These are phyloP conservation scores for Nomada hirtipes DNA, from an alignment of 2,888 invertebrate species.

Conservation along the genomic window DNA sequence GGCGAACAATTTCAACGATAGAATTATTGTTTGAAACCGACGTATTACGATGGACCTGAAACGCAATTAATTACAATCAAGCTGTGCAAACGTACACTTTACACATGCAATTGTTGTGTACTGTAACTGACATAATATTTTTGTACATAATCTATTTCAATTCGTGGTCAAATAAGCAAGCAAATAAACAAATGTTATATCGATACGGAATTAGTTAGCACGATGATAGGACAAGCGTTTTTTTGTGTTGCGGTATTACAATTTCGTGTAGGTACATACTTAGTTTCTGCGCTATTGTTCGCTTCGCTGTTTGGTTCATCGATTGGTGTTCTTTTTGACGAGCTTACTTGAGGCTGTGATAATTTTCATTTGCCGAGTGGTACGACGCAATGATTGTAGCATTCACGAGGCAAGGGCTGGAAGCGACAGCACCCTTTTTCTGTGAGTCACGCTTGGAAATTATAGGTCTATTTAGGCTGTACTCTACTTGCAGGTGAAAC, in stretches of 20 bases:
- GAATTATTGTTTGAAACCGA: too few species aligned
- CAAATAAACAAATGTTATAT: too few species aligned
- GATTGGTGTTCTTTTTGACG: neutral
- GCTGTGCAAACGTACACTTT: too few species aligned
- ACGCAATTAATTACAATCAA: too few species aligned
- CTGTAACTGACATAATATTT: too few species aligned
- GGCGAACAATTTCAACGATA: too few species aligned
- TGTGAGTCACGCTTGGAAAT: conserved; percentile 15
- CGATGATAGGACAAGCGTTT: neutral
- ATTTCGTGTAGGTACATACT: neutral
- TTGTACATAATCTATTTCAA: too few species aligned
- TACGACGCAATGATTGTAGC: neutral
- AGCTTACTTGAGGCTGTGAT: neutral
- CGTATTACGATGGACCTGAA: too few species aligned
- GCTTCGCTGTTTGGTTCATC: neutral
- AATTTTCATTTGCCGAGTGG: neutral
- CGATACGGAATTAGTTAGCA: too few species aligned
- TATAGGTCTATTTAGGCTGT: conserved; percentile 6
- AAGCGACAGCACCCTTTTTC: conserved; percentile 1
- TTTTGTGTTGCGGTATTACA: neutral
- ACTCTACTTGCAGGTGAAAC: neutral
- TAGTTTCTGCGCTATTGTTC: too few species aligned
- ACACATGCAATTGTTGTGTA: too few species aligned
- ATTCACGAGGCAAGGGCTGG: neutral
- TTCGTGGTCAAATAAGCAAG: too few species aligned